phyloP scores from a whole-genome alignment of 2,797 vertebrate species.

The Perodicticus potto region DNA sequence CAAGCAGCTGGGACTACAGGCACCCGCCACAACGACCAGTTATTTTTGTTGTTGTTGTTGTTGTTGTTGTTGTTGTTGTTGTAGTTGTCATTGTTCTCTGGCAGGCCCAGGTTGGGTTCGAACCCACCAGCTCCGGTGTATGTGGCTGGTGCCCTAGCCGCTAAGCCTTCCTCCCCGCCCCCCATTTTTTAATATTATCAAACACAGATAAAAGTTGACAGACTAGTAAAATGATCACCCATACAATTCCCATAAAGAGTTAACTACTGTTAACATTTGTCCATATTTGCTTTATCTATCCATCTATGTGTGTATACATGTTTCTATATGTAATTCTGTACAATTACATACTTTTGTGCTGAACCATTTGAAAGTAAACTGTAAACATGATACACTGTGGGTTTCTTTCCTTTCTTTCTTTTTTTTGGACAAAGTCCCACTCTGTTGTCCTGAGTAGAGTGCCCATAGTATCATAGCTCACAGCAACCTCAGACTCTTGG shows the following conservation, averaged over 20 bases:
- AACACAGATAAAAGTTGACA: constrained; percentile 20
- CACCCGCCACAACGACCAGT: no score
- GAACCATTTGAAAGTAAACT: constrained; percentile 19
- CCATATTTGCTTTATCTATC: not conserved
- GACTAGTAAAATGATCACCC: not conserved
- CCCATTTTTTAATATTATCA: not conserved
- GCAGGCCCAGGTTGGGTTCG: no score
- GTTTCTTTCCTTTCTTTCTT: not conserved
- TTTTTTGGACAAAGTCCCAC: no score
- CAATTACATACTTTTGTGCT: not conserved
- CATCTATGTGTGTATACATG: not conserved
- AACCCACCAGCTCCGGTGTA: no score
- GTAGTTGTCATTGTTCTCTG: no score
- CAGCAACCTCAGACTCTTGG: no score
- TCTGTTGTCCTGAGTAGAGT: no score
- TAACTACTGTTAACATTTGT: not conserved
- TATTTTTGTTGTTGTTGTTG: no score
- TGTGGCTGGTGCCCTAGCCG: no score
- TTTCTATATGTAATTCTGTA: not conserved
- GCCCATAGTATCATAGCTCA: no score
- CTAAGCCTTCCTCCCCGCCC: not conserved
- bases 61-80: no score
- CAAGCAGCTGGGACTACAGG: no score
- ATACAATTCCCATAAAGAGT: not conserved
- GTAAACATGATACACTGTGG: not conserved